A percentile compares a stretch with the other conserved stretches of the same genome.
Conservation (phyloP, 2,797 vertebrate genomes). For the Valencia hispanica region DNA sequence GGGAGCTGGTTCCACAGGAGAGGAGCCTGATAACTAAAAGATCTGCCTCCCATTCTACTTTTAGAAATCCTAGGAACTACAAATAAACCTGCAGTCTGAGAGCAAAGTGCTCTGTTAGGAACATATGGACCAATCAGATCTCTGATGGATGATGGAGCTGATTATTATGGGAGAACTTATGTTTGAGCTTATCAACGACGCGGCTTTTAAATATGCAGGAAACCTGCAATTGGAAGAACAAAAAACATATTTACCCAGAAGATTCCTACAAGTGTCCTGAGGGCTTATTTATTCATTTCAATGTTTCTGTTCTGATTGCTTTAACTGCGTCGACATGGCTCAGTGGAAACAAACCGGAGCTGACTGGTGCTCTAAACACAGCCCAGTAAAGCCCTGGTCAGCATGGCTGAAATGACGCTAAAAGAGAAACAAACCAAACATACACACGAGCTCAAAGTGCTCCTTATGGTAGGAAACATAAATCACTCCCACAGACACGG, state of each 20-base stretch:
- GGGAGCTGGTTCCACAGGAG: no score
- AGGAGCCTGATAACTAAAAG: no score
- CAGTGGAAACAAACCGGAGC: background rate
- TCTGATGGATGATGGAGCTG: background rate
- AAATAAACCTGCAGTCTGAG: background rate
- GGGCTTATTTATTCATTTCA: background rate
- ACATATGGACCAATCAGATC: background rate
- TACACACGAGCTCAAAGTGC: conserved; percentile 1
- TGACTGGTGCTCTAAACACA: background rate
- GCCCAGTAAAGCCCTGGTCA: background rate
- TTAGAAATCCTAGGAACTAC: no score
- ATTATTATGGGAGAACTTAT: no score
- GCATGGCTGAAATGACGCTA: background rate
- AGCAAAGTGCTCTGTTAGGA: background rate
- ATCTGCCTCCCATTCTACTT: no score
- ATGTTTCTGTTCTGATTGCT: background rate
- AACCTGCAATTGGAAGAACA: background rate
- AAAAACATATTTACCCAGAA: background rate
- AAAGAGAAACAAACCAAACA: conserved; percentile 3
- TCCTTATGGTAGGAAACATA: conserved; percentile 14
- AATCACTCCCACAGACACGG: conserved; percentile 27
- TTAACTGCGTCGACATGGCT: background rate
- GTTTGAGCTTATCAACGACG: no score
- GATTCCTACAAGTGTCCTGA: background rate
- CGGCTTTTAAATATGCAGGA: background rate